Conservation (phyloP, 2,797 vertebrate species). For the Malurus splendens region DNA sequence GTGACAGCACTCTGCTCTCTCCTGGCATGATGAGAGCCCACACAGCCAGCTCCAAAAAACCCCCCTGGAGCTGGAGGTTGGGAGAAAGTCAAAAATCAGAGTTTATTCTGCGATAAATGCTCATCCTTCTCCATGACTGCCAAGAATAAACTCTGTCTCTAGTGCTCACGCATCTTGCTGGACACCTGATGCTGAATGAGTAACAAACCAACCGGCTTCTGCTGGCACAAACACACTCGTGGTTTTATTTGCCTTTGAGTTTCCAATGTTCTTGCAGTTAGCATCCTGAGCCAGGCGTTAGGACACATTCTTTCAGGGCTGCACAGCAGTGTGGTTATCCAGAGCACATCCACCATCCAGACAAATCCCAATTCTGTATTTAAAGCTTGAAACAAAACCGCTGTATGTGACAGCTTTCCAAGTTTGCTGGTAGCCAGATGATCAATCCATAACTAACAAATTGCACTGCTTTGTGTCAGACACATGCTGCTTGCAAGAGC, state of each 20-base stretch:
- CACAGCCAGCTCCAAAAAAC: background rate
- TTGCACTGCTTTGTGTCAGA: background rate
- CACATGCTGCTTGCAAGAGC: background rate
- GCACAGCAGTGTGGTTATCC: background rate
- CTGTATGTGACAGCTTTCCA: constrained; percentile 21
- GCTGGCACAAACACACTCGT: background rate
- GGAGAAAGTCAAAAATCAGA: background rate
- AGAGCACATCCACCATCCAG: background rate
- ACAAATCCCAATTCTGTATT: background rate
- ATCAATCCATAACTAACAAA: background rate
- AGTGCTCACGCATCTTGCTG: background rate
- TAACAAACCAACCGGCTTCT: background rate
- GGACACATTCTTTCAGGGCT: background rate
- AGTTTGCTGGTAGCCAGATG: background rate
- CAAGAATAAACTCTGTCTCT: background rate
- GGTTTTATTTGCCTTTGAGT: constrained; percentile 7
- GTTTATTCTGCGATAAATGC: background rate
- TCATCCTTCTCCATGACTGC: background rate
- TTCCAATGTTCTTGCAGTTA: background rate
- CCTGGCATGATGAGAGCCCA: background rate
- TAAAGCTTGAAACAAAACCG: constrained; percentile 23
- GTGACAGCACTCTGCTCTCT: background rate
- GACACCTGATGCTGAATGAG: background rate
- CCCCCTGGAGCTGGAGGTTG: background rate
- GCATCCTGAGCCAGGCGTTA: background rate